Evolutionary conservation across 1,140 invertebrate genomes (phyloP), one percentile per base, ranked within the genome.

Genomic region (Drosophila tsacasi): DNA sequence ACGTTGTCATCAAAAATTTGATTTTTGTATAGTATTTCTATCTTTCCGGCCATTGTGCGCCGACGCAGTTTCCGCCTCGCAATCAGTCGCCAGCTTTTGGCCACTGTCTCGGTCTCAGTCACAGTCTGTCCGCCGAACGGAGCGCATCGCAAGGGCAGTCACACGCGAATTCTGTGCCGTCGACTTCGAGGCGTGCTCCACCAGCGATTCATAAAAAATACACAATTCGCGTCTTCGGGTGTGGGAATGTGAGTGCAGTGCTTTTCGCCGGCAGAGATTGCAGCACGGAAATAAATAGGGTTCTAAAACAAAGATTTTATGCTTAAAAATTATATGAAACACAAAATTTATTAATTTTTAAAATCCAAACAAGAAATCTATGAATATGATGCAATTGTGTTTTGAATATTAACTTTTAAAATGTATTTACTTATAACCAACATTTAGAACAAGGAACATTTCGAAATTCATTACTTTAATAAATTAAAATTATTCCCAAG

Each of bases 101-200:
- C 50, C 72, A 46, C 64, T 75, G 67, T 47, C 54, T 47, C 46
- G 47, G 47, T 12, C 25, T 73, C 76, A 83, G 89, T 80, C 68
- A 91, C 85, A 92, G 91, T 92, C 74, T 81, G 85, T 83, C 57
- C 65, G 78, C 89, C 80, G 82, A 82, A 85, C 90, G 81, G 87
- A 84, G 81, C 81, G 64, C 83, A 74, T 68, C 81, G 79, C 71
- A 75, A 69, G 76, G 65, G 69, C 50, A 58, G 64, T n/a, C 55
- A 83, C 49, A 90, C 80, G 81, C 84, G 85, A 80, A 84, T 67
- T 66, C 57, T 61, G 61, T 79, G 84, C 63, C 69, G 37, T 44
- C 32, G 61, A 66, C 75, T 67, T 49, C 62, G 35, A 86, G 54
- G 85, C 77, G 83, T 86, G 84, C 81, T 63, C 58, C 69, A 60